Evolutionary conservation across 2,888 invertebrate genomes (phyloP), one percentile per base, ranked within the genome.

Genomic region (Rhagonycha fulva): DNA sequence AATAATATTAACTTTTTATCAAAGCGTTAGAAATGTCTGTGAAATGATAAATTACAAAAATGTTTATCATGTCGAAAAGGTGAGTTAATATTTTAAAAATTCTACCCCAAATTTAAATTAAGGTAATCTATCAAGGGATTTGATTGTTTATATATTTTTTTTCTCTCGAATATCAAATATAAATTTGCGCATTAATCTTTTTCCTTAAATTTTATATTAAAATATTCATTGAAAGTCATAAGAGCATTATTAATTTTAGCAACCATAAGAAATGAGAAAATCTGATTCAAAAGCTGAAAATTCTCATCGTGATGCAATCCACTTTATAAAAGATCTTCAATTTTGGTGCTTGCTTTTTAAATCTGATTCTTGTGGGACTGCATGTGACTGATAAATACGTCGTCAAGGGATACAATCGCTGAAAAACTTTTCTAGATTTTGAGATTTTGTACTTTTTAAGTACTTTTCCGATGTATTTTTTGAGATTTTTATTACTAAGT

Each of bases 361-460:
- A 76, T 76, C 76, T 68, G 74, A 76, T 76, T 76, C 76, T 73
- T 76, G 73, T 74, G 76, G 76, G 76, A 76, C 76, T 76, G 76
- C 76, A 73, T 76, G 74, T 76, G 76, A 74, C 76, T 76, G 76
- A 76, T 76, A 76, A 76, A 76, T 76, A 76, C 70, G 74, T 74
- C 74, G 76, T 76, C 76, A 68, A 74, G 68, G 74, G 73, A 68
- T 71, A 76, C 76, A 74, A 74, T 71, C 68, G 70, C 62, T 30
- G 68, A 71, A 74, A 76, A 76, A 76, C 70, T 76, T 73, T 68
- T 32, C 71, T 26, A 60, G 71, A 19, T 71, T 61, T 61, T 23
- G 23, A 60, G 28, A 70, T 26, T 32, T 24, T 70, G 19, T 23
- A 60, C 63, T 47, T 47, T 19, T 47, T 47, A 47, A 47, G 47